These are phyloP conservation scores for Oscheius onirici DNA, from an alignment of 2,888 invertebrate species.

Conservation along the genomic window DNA sequence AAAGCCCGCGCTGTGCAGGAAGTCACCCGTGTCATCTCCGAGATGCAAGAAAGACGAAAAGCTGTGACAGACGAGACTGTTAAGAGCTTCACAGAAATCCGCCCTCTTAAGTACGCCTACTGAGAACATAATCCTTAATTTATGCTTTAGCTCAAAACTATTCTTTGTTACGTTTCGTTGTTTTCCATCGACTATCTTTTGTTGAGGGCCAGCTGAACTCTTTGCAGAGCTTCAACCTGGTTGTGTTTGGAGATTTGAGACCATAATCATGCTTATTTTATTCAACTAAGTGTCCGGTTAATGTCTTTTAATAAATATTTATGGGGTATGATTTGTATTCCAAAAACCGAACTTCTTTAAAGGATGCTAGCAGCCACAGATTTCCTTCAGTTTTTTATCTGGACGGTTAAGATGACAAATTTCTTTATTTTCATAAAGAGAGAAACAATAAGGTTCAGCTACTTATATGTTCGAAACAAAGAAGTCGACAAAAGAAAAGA, in stretches of 20 bases:
- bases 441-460: too few relatives aligned
- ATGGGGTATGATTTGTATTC: neutral
- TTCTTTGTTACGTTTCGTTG: neutral
- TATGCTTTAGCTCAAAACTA: neutral
- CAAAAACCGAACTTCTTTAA: neutral
- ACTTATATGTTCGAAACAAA: too few relatives aligned
- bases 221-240: neutral
- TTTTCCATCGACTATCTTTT: neutral
- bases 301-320: slow-evolving; percentile 1
- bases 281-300: neutral
- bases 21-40: slow-evolving; percentile 78
- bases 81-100: slow-evolving; percentile 83
- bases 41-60: slow-evolving; percentile 84
- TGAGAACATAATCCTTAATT: slow-evolving; percentile 10
- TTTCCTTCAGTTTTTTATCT: too few relatives aligned
- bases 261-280: slow-evolving; percentile 1
- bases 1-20: slow-evolving; percentile 87
- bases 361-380: neutral
- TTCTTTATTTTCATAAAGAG: too few relatives aligned
- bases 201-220: neutral
- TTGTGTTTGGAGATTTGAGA: slow-evolving; percentile 15
- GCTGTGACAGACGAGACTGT: slow-evolving; percentile 86
- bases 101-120: slow-evolving; percentile 38
- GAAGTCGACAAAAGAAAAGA: too few relatives aligned
- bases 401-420: too few relatives aligned